Base-by-base conservation (phyloP, 1,140 invertebrate genomes). In the Aphis craccivora region DNA sequence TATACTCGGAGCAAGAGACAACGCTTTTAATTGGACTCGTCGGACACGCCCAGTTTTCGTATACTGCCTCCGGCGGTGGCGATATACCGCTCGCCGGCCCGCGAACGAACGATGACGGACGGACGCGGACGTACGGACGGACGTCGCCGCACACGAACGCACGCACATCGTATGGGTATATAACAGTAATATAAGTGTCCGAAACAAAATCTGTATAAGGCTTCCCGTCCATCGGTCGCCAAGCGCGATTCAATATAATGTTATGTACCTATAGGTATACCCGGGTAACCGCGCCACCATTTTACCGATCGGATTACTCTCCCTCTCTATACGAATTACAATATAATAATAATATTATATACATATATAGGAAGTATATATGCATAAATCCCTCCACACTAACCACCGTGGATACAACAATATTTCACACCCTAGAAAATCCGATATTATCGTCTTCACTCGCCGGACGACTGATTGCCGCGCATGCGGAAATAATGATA, bases 21-120 rank as follows among this genome's bases (percentile, higher is more conserved):
- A 55, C 88, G 88, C 22, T 93, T 93, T 93, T 93, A 93, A 93
- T 93, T 93, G 91, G 91, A 55, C 91, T 93, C 35, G 9, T 11
- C 81, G 81, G 81, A 20, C 76, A 93, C 91, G 91, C 91, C 91
- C 35, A 93, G 48, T 53, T 40, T 40, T 53, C 23, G 37, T 89
- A 53, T 18, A 53, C n/a, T 45, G 84, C 60, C 90, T 45, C 43
- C 67, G 40, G 51, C 60, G n/a, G 60, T n/a, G 30, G 60, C 60
- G 60, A 14, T 76, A 76, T 76, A 35, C 60, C 30, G 30, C n/a
- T 76, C 14, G 60, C 4, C 18, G 1, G n/a, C 60, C 11, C n/a
- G 60, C 60, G 60, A 67, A 67, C 60, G n/a, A 35, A 76, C 60
- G 60, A 5, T n/a, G 60, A 76, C 60, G 60, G 60, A 67, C 30